A percentile compares a stretch with the other conserved stretches of the same genome.
phyloP scores from a whole-genome alignment of 2,113 vertebrate species.

The Illadopsis cleaveri region DNA sequence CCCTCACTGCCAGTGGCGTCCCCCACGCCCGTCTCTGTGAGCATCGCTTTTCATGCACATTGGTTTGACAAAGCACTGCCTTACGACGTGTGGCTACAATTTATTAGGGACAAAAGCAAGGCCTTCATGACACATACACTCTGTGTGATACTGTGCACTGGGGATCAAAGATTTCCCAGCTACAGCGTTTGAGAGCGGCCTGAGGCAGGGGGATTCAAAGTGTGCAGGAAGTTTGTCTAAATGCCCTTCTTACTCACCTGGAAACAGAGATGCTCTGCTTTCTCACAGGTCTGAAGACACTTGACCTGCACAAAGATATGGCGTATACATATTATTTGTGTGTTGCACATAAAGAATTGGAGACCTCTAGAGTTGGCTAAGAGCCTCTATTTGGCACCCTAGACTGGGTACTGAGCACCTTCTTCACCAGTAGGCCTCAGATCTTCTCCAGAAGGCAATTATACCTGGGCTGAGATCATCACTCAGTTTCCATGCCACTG shows the following conservation, averaged over 20 bases:
- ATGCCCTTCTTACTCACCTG: neutral
- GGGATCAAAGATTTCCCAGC: neutral
- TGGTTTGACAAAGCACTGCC: neutral
- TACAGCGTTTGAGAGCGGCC: neutral
- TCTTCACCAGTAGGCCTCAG: neutral
- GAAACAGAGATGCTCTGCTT: neutral
- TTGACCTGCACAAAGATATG: neutral
- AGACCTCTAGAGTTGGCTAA: neutral
- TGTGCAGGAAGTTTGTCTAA: neutral
- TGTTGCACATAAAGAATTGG: neutral
- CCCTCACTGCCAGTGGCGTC: neutral
- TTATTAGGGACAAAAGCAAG: neutral
- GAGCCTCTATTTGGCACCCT: neutral
- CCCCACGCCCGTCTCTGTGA: fast-evolving
- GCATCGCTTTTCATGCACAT: fast-evolving
- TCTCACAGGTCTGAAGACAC: neutral
- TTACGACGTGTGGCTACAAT: fast-evolving
- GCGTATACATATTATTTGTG: neutral
- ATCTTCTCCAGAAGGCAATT: neutral
- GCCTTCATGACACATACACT: neutral
- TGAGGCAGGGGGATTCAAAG: neutral
- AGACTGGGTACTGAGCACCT: neutral
- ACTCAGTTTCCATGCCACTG: neutral
- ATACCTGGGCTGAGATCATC: neutral
- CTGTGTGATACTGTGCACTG: neutral